Base-by-base conservation (phyloP, 2,113 vertebrate species). In the Hippopotamus amphibius region DNA sequence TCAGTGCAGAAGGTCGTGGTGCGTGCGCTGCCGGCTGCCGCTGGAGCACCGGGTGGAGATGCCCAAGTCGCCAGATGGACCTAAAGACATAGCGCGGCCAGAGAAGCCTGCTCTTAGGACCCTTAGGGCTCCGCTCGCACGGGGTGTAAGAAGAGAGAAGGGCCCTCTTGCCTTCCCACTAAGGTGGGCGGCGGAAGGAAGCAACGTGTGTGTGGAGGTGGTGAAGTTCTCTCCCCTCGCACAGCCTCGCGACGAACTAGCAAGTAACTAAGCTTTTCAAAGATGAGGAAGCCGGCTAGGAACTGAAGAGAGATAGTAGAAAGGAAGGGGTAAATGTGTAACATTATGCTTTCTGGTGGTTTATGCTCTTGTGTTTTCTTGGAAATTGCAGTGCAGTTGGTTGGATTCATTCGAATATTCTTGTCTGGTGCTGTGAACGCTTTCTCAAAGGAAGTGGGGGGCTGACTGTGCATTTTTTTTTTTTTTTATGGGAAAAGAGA, bases 361-460 rank as follows among this genome's bases (percentile, higher is more conserved):
- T 98, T 98, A 68, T 55, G 96, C 46, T 97, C 98, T 98, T 97
- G 16, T 96, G 4, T 80, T 96, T 99, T 99, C 98, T 98, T 98
- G 98, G 98, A 99, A 99, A 98, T 41, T 79, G 92, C 97, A 96
- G 95, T 2, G 91, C 97, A 96, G 63, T 96, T 96, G 97, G 83
- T 98, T 98, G 98, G 98, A 98, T 98, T 95, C 91, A 71, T 95
- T 98, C 57, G n/a, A 95, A 87, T 90, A 71, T 85, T 97, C 97
- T 94, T 4, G 65, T 93, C 92, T 98, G 88, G 65, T 89, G 72
- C 88, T 94, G 88, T 3, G 83, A 98, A 97, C 97, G 77, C 95
- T 85, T 93, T 98, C 97, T 97, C 97, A 97, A 98, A 99, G 98
- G 99, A 99, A 98, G 98, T 98, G 98, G 97, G 97, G 98, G 97